Evolutionary conservation across 2,888 invertebrate species (phyloP), one percentile per base, ranked within the genome.

Genomic region (Platycheirus rosarum): DNA sequence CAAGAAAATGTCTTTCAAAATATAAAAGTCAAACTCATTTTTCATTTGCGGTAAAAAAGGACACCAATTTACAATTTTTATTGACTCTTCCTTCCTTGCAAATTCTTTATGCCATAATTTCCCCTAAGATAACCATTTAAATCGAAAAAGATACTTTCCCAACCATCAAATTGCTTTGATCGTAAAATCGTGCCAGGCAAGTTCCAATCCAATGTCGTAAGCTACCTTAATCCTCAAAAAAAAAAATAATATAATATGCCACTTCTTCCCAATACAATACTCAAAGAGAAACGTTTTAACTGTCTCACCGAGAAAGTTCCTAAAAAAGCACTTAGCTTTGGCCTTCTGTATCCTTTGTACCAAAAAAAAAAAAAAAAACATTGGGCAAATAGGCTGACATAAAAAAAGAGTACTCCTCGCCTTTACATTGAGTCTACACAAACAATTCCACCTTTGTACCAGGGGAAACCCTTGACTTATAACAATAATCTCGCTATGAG

Each of bases 401-500:
- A 16, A 42, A 44, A 29, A 60, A 29, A 60, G 44, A 29, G 18
- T 29, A n/a, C 44, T 60, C 18, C n/a, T 35, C 35, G 20, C 63
- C 35, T 46, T 53, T 55, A 44, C 29, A 69, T 37, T 48, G 46
- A 69, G 44, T 44, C 53, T 55, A 46, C 35, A 73, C 48, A 18
- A 20, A 18, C 23, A 37, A 26, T 60, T 42, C 55, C 66, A 23
- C 55, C 11, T 23, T 37, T 42, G 46, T 7, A 66, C 62, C 32
- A 8, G 16, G n/a, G n/a, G 9, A 37, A 62, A 62, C 66, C 48
- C 63, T 44, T 63, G 62, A 62, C 68, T 78, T 48, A 23, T 66
- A 48, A 71, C 60, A 76, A 76, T 82, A 75, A 76, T 71, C 69
- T 53, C 26, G 42, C 60, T 14, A 60, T 57, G 40, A n/a, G n/a